Percentiles rank a stretch among this genome's conserved stretches.
Conservation (phyloP, 2,797 vertebrate species). For the Atherinosoma microstoma region DNA sequence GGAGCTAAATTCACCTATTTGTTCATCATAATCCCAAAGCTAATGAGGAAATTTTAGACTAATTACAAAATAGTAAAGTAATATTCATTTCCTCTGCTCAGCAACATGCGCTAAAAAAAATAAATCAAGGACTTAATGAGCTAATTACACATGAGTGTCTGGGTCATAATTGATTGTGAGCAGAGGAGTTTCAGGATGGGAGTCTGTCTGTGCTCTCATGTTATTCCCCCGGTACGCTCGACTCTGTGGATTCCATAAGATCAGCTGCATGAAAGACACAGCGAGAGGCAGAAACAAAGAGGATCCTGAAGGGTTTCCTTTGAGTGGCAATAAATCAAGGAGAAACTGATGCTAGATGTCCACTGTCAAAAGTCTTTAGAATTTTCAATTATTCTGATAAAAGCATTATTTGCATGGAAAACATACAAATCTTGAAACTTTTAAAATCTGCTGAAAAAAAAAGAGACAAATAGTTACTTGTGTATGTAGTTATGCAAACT, state of each 20-base stretch:
- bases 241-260: slow-evolving; percentile 59
- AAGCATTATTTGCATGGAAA: neutral
- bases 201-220: slow-evolving; percentile 55
- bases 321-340: slow-evolving; percentile 30
- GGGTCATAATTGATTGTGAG: slow-evolving; percentile 81
- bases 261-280: slow-evolving; percentile 53
- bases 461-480: neutral
- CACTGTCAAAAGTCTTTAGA: slow-evolving; percentile 12
- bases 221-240: slow-evolving; percentile 50
- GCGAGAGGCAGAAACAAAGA: slow-evolving; percentile 38
- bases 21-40: slow-evolving; percentile 78
- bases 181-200: slow-evolving; percentile 59
- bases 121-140: slow-evolving; percentile 79
- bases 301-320: slow-evolving; percentile 33
- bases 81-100: slow-evolving; percentile 75
- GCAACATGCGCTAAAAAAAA: slow-evolving; percentile 67
- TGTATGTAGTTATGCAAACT: neutral
- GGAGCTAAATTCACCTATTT: slow-evolving; percentile 83
- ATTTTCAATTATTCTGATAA: slow-evolving; percentile 1
- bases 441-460: neutral
- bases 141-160: slow-evolving; percentile 83
- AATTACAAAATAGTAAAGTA: slow-evolving; percentile 83
- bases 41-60: slow-evolving; percentile 80
- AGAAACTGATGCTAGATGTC: slow-evolving; percentile 19
- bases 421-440: neutral